Evolutionary conservation across 2,797 vertebrate species (phyloP), one percentile per base, ranked within the genome.

Genomic region (Mionectes olivaceus): DNA sequence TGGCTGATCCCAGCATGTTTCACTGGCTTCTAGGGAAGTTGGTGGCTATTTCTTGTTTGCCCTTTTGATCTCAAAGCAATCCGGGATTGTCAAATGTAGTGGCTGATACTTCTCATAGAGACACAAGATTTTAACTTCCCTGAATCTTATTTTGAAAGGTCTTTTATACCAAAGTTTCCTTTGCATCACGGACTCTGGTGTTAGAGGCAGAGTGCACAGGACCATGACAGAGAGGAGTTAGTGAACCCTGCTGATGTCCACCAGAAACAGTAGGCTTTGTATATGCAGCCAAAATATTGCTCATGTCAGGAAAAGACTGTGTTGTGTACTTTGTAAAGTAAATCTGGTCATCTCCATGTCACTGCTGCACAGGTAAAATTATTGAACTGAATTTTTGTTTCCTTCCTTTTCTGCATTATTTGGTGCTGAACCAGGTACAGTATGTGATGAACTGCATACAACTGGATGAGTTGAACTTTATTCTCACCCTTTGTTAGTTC

Each of bases 291-390:
- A 64, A 78, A 92, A 53, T 74, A 50, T 30, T 59, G 44, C 33
- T 83, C 7, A 4, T 52, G 35, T 63, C 35, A 55, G 71, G 64
- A 93, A 80, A 80, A 27, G 39, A 25, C 75, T 37, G 2, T 64
- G 39, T 49, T 1, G 2, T 5, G 3, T 61, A n/a, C 30, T 88
- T 75, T 27, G n/a, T 61, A 69, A 86, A 71, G 55, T 61, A 64
- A 78, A 21, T 1, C 2, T 22, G 24, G 11, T 60, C 1, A 2
- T 70, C 24, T 89, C 33, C 28, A 0, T 46, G 57, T 41, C 10
- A 19, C 17, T 57, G 81, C 33, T 43, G 7, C 28, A 6, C 15
- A n/a, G 7, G 23, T 43, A 23, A 28, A 87, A 37, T 27, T 71
- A 37, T 13, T 52, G 11, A 69, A 60, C 17, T 33, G 17, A 47